Evolutionary conservation across 2,113 vertebrate genomes (phyloP), one percentile per base, ranked within the genome.

Genomic region (Rhadina sibilatrix): DNA sequence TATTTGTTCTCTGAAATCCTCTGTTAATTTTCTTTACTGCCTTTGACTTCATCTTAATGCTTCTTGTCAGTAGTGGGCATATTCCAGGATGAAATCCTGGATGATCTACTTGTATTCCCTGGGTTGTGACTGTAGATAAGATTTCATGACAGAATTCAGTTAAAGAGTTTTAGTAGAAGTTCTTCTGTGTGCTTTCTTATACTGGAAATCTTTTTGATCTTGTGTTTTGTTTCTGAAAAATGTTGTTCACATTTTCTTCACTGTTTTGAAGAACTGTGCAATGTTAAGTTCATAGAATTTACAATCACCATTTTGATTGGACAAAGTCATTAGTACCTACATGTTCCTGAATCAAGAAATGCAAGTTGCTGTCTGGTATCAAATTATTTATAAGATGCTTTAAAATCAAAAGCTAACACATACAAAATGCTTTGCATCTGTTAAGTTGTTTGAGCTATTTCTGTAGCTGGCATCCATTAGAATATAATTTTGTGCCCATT

Each of bases 401-500:
- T 83, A 50, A 95, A 97, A 91, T 79, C 30, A 30, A 68, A 92
- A 96, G 64, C 50, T 79, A 66, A 93, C 94, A 30, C 33, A 63
- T 30, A 65, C 33, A 79, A 93, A 91, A 95, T 93, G 28, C 84
- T 96, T 90, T 94, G 25, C n/a, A 87, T 89, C 42, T 89, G 22
- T 88, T 89, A 83, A 83, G 53, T 83, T 4, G 2, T 88, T 94
- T 93, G 89, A 93, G 74, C n/a, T 97, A 65, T 83, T 97, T 96
- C 89, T 97, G 61, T 87, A 56, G 3, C 64, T 83, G 40, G 21
- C 42, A 89, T 1, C 13, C 70, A 54, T 69, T 88, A 92, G 38
- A 95, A 94, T 54, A 91, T 88, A 96, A 97, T 94, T 94, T 91
- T 97, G 47, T 83, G 60, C 21, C 79, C 75, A 46, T 93, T 96